Base-by-base conservation (phyloP, 92 coral and sea anemone genomes). In the Isaurus tuberculatus region DNA sequence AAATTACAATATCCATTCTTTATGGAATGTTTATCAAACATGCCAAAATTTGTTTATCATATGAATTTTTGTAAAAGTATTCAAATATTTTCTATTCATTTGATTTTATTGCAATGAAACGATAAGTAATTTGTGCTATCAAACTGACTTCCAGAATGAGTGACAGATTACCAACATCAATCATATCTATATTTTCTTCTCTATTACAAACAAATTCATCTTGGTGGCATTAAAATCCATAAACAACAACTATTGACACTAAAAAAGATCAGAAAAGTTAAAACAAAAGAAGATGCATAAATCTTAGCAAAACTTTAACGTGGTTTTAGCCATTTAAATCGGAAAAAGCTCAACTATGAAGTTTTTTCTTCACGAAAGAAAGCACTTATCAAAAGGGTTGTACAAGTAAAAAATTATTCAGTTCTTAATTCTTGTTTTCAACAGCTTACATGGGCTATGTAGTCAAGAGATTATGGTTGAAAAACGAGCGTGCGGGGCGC, bases 41-140 rank as follows among this genome's bases (percentile, higher is more conserved):
- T 55, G 63, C 23, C 25, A 55, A 28, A 34, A 36, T 17, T 68
- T n/a, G 36, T 68, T 68, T 36, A 28, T 68, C 20, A 10, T 25
- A 33, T 19, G 48, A 17, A 3, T 5, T 25, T 69, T 69, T 34
- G 43, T 51, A n/a, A 34, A 9, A 34, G 14, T 32, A 37, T 6
- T 37, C 0, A 37, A 20, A 34, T 69, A 36, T 33, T 69, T 69
- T 34, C 48, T 51, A 53, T 74, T 74, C 51, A 74, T 46, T 20
- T 63, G 43, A 28, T 20, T 74, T 53, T 49, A 74, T 74, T 74
- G 46, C 42, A 72, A 71, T 36, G 77, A 71, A 2, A 22, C 0
- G 16, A 25, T 8, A 72, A 46, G 63, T 8, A 40, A 0, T 5
- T n/a, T 36, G 0, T 28, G 15, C 31, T 37, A 61, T 74, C 42